Evolutionary conservation across 1,140 invertebrate genomes (phyloP).

Genomic region (Octopus bimaculoides): DNA sequence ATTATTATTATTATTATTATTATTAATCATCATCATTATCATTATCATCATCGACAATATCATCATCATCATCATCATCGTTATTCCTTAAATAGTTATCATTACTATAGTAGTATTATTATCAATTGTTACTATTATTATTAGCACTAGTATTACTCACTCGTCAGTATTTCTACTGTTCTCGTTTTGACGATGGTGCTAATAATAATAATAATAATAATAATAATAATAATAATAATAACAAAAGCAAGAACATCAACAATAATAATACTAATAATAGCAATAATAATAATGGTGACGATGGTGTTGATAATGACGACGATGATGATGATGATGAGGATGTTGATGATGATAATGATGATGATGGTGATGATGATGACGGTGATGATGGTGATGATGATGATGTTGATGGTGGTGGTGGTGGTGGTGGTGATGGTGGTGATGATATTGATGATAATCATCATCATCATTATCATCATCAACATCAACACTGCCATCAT

Average conservation of each 20-base stretch:
- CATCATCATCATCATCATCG: background rate
- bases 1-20: background rate
- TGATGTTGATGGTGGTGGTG: background rate
- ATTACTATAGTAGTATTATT: background rate
- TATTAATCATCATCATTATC: background rate
- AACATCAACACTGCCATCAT: background rate
- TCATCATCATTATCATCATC: background rate
- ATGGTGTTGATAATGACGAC: background rate
- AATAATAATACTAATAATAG: background rate
- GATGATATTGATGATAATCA: background rate
- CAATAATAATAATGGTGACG: background rate
- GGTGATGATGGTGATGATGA: background rate
- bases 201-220: background rate
- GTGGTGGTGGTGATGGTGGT: background rate
- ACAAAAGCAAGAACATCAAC: background rate
- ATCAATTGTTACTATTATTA: background rate
- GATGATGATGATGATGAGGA: background rate
- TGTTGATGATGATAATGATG: background rate
- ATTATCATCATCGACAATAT: background rate
- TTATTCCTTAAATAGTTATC: background rate
- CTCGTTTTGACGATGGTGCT: background rate
- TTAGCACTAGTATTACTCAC: background rate
- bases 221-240: background rate
- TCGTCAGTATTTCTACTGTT: background rate
- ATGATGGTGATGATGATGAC: background rate